A percentile compares a stretch with the other conserved stretches of the same genome.
Evolutionary conservation across 2,797 vertebrate genomes (phyloP).

Genomic region (Melanogrammus aeglefinus): DNA sequence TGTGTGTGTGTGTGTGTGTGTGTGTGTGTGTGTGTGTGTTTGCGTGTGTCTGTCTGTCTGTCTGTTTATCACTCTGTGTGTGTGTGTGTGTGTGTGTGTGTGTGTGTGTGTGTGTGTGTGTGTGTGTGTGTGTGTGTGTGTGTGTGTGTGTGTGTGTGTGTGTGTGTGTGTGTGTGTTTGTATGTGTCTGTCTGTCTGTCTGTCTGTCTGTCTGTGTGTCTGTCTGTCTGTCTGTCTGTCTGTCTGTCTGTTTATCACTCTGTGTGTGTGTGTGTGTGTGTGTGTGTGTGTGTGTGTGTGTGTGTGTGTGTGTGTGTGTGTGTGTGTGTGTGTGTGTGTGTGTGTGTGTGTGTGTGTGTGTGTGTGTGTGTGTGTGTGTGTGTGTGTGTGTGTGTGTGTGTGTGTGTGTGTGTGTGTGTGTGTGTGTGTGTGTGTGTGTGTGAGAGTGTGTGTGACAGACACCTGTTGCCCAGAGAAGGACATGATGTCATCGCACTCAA

Average conservation of each 20-base stretch:
- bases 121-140: constrained; percentile 1
- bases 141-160: not conserved
- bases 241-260: not conserved
- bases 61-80: not conserved
- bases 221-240: not conserved
- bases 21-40: not conserved
- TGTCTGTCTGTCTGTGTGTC: not conserved
- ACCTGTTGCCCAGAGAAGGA: too few species aligned
- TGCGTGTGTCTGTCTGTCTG: not conserved
- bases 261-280: constrained; percentile 1
- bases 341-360: not conserved
- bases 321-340: not conserved
- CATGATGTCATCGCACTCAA: too few species aligned
- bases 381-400: not conserved
- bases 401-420: not conserved
- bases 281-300: not conserved
- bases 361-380: constrained; percentile 1
- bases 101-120: not conserved
- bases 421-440: not conserved
- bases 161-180: not conserved
- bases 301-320: not conserved
- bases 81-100: constrained; percentile 1
- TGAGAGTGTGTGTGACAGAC: not conserved
- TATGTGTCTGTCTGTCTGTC: not conserved
- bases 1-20: not conserved